A percentile compares a stretch with the other conserved stretches of the same genome.
Conservation (phyloP, 1,140 invertebrate genomes). For the Araneus ventricosus region DNA sequence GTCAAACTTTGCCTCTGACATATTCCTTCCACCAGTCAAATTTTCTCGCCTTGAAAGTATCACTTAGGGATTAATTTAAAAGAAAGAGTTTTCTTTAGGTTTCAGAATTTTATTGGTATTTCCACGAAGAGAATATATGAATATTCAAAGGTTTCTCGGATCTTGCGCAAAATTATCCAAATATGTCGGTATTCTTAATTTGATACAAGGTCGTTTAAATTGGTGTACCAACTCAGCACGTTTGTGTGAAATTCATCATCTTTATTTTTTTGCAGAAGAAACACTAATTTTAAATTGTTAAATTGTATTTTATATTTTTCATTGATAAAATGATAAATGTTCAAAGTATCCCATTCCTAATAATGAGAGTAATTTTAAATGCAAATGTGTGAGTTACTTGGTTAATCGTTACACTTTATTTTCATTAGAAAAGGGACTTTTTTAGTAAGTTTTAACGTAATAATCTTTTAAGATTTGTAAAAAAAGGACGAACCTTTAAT, state of each 20-base stretch:
- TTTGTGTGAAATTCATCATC: too few relatives aligned
- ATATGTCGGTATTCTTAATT: too few relatives aligned
- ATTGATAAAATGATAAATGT: too few relatives aligned
- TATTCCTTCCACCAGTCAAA: background rate
- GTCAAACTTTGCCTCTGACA: background rate
- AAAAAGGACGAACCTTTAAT: background rate
- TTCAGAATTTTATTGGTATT: background rate
- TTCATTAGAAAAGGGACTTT: constrained; percentile 14
- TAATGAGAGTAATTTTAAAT: too few relatives aligned
- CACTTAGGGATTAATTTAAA: background rate
- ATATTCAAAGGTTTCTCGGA: background rate
- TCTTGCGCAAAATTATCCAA: too few relatives aligned
- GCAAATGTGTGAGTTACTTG: background rate
- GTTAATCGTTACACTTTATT: constrained; percentile 28
- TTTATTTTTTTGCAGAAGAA: too few relatives aligned
- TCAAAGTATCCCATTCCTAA: too few relatives aligned
- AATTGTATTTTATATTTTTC: too few relatives aligned
- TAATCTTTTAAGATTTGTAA: constrained; percentile 21
- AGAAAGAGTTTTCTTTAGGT: background rate
- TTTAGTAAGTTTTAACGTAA: background rate
- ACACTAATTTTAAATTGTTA: too few relatives aligned
- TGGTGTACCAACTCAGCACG: too few relatives aligned
- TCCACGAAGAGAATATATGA: background rate
- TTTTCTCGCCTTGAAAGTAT: background rate
- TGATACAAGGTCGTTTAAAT: too few relatives aligned